Evolutionary conservation across 2,888 invertebrate genomes (phyloP), one percentile per base, ranked within the genome.

Genomic region (Dryomyza anilis): DNA sequence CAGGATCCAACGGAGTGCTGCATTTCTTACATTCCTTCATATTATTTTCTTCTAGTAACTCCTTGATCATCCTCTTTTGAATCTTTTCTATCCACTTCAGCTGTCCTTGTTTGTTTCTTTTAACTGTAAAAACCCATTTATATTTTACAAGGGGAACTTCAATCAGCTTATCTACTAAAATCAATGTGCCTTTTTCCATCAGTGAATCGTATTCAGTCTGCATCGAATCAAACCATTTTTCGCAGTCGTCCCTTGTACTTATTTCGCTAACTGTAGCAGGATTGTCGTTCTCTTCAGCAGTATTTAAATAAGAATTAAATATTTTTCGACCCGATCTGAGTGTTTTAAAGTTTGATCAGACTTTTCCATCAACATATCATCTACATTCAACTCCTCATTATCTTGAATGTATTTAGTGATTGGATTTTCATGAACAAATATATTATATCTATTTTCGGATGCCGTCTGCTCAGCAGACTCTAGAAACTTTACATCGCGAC

Each of bases 1-100:
- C 52, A n/a, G 39, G 50, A 50, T 61, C 45, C 16, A 52, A 39
- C 2, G 53, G 45, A 27, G 61, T 62, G 25, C 39, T 62, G 14
- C 39, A 52, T 23, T 36, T 36, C 30, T 14, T 56, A 14, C 10
- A 7, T 14, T 21, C 29, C 29, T 52, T n/a, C 56, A 56, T 56
- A 12, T 14, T 3, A 7, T 56, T 19, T 39, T 36, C 46, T 46
- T 46, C 19, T 3, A 46, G 19, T 10, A 7, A 19, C 7, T 46
- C 46, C 3, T 3, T 19, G 1, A 46, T 46, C 7, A 46, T 14
- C 19, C 3, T 33, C 19, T 19, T 4, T 19, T 46, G 46, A 6
- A 4, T 46, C 46, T 46, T 46, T 46, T 46, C 46, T 46, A 5
- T 46, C 46, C 46, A 46, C 46, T 46, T 46, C 46, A 45, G 45